Evolutionary conservation across 1,140 invertebrate genomes (phyloP).

Genomic region (Cydia fagiglandana): DNA sequence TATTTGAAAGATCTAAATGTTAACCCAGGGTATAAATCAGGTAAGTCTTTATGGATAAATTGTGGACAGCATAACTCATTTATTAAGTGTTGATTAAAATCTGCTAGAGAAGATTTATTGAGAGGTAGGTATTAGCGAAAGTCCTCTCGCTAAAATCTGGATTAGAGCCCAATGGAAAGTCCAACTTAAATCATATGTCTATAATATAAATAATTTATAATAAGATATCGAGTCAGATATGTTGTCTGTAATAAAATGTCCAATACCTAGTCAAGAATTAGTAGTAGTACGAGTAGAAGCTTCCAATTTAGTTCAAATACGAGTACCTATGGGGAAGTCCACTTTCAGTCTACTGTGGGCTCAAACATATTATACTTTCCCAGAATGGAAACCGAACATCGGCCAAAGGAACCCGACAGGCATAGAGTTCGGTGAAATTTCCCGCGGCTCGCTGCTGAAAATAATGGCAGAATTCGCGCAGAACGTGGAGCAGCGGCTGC

Average conservation of each 20-base stretch:
- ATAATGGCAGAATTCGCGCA: slow-evolving; percentile 52
- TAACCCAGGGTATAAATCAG: neutral
- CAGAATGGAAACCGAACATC: slow-evolving; percentile 33
- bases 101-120: no score
- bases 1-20: neutral
- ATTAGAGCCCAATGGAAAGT: no score
- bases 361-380: slow-evolving; percentile 32
- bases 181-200: no score
- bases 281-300: no score
- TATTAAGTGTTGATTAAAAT: no score
- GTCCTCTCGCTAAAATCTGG: neutral
- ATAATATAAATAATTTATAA: no score
- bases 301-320: no score
- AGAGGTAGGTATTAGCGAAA: neutral
- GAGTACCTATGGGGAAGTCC: no score
- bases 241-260: no score
- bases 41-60: neutral
- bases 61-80: neutral
- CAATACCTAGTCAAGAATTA: no score
- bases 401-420: slow-evolving; percentile 43
- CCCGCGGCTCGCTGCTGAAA: slow-evolving; percentile 51
- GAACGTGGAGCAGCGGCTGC: slow-evolving; percentile 38
- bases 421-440: slow-evolving; percentile 81
- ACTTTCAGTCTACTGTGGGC: no score
- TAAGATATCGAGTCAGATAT: no score